Evolutionary conservation across 1,140 invertebrate genomes (phyloP).

Genomic region (Neodiprion virginianus): DNA sequence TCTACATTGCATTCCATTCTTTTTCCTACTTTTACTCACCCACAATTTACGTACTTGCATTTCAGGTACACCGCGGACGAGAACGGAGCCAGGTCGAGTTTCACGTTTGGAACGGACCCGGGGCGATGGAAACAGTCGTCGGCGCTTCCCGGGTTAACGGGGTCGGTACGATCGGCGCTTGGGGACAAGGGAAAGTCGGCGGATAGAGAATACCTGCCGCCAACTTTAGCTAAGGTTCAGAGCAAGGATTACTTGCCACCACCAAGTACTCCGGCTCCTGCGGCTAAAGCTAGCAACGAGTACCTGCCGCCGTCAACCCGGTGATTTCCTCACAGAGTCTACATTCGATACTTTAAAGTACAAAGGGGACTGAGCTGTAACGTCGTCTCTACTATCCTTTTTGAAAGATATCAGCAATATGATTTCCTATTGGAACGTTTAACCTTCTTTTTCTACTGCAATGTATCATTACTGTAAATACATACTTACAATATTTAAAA

Average conservation of each 20-base stretch:
- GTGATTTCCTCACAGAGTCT: too few relatives aligned
- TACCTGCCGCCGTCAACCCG: not conserved
- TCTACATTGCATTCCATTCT: not conserved
- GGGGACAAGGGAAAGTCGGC: constrained; percentile 3
- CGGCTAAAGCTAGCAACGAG: not conserved
- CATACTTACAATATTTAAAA: too few relatives aligned
- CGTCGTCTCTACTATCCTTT: too few relatives aligned
- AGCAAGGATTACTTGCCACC: not conserved
- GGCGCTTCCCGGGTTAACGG: not conserved
- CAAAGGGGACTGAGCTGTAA: too few relatives aligned
- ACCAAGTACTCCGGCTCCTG: not conserved
- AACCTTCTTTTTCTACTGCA: too few relatives aligned
- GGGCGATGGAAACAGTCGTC: constrained; percentile 13
- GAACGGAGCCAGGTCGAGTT: constrained; percentile 56
- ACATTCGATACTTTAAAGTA: too few relatives aligned
- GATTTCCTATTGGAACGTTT: too few relatives aligned
- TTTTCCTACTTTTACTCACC: too few relatives aligned
- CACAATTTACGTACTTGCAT: too few relatives aligned
- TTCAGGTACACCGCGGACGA: constrained; percentile 57
- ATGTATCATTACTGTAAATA: too few relatives aligned
- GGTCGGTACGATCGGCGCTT: not conserved
- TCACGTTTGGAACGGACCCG: constrained; percentile 47
- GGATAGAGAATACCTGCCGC: not conserved
- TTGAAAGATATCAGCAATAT: too few relatives aligned
- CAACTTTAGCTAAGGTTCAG: not conserved